Evolutionary conservation across 2,113 vertebrate genomes (phyloP).

Genomic region (Camelus bactrianus): DNA sequence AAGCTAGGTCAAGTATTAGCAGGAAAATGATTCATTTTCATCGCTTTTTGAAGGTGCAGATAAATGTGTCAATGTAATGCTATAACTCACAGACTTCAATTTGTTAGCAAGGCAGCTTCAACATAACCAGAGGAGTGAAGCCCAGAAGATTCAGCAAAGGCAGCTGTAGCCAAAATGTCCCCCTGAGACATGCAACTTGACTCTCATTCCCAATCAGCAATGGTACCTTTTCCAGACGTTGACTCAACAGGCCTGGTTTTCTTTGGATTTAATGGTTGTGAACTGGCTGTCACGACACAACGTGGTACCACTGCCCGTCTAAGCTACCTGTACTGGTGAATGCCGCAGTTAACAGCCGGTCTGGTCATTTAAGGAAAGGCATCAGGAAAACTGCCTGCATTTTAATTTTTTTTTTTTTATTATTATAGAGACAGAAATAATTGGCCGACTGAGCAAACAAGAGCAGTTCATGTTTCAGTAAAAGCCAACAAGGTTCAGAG

Average conservation of each 20-base stretch:
- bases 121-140: not conserved
- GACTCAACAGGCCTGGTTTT: not conserved
- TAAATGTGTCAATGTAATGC: not conserved
- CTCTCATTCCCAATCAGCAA: not conserved
- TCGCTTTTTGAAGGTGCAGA: slow-evolving; percentile 30
- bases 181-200: not conserved
- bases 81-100: slow-evolving; percentile 13
- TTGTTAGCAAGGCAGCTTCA: not conserved
- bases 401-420: not conserved
- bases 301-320: not conserved
- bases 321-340: not conserved
- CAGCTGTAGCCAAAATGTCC: not conserved
- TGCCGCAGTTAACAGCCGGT: not conserved
- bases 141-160: not conserved
- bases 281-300: not conserved
- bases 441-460: not conserved
- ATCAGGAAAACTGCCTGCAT: not conserved
- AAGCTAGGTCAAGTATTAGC: not conserved
- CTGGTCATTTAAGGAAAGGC: not conserved
- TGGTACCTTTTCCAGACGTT: not conserved
- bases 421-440: not conserved
- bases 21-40: not conserved
- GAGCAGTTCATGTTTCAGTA: not conserved
- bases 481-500: not conserved
- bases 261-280: not conserved